phyloP scores from a whole-genome alignment of 1,140 invertebrate species.

The Arctopsyche grandis region DNA sequence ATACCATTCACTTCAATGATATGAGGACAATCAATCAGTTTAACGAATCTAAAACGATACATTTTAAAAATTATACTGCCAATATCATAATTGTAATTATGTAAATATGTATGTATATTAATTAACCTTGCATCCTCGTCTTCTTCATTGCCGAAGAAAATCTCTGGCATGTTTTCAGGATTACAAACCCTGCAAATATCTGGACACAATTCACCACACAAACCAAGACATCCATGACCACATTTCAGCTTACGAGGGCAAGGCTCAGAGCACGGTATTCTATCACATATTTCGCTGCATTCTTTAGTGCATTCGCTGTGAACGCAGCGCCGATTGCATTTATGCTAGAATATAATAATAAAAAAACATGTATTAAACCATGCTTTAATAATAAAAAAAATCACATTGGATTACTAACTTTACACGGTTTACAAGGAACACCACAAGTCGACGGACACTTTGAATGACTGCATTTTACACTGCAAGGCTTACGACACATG shows the following conservation, averaged over 20 bases:
- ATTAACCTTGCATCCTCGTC: slow-evolving; percentile 63
- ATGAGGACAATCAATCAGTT: slow-evolving; percentile 43
- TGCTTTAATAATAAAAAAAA: slow-evolving; percentile 41
- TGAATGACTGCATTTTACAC: slow-evolving; percentile 66
- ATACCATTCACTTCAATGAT: slow-evolving; percentile 37
- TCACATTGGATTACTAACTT: slow-evolving; percentile 47
- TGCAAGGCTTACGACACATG: slow-evolving; percentile 66
- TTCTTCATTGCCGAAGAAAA: slow-evolving; percentile 68
- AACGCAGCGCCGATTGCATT: slow-evolving; percentile 60
- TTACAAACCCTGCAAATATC: slow-evolving; percentile 63
- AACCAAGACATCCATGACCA: slow-evolving; percentile 68
- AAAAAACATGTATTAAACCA: slow-evolving; percentile 39
- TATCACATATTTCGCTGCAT: slow-evolving; percentile 66
- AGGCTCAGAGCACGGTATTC: slow-evolving; percentile 64
- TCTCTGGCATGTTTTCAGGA: slow-evolving; percentile 61
- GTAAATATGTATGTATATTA: background rate
- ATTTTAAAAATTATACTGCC: no score
- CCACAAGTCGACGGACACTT: slow-evolving; percentile 67
- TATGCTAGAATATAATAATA: slow-evolving; percentile 58
- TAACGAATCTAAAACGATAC: slow-evolving; percentile 38
- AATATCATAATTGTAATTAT: no score
- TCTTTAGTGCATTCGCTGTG: slow-evolving; percentile 66
- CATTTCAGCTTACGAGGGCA: slow-evolving; percentile 64
- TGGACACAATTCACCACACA: slow-evolving; percentile 71
- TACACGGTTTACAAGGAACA: slow-evolving; percentile 66